Evolutionary conservation across 2,888 invertebrate species (phyloP).

Genomic region (Drosophila neutralis): DNA sequence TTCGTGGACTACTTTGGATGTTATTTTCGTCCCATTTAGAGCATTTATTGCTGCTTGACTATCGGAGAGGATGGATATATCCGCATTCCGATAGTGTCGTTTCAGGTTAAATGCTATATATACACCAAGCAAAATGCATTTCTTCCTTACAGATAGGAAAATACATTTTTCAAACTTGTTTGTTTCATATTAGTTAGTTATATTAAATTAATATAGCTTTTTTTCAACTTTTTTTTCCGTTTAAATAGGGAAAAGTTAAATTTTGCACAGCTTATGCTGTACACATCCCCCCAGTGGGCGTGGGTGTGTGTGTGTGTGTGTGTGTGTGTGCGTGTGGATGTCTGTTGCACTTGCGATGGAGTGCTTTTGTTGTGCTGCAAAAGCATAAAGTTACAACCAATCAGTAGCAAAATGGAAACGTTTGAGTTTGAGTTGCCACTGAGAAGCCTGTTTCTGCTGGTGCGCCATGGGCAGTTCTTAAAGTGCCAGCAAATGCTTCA

Average conservation of each 20-base stretch:
- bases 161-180: not conserved
- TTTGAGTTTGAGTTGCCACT: not conserved
- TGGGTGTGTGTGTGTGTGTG: slow-evolving; percentile 2
- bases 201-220: too few relatives aligned
- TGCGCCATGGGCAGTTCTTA: not conserved
- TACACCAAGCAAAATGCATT: not conserved
- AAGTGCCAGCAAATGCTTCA: not conserved
- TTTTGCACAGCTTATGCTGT: not conserved
- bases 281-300: not conserved
- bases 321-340: slow-evolving; percentile 7
- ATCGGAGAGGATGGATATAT: too few relatives aligned
- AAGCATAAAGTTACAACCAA: not conserved
- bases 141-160: not conserved
- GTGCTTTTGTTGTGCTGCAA: not conserved
- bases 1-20: too few relatives aligned
- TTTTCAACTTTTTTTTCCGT: not conserved
- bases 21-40: too few relatives aligned
- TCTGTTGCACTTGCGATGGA: not conserved
- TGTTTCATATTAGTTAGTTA: not conserved
- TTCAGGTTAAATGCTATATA: not conserved
- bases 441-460: not conserved
- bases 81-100: too few relatives aligned
- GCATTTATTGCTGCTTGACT: too few relatives aligned
- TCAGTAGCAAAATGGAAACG: not conserved
- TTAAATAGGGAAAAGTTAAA: not conserved